A percentile compares a stretch with the other conserved stretches of the same genome.
phyloP scores from a whole-genome alignment of 1,140 invertebrate species.

The Platyura marginata region DNA sequence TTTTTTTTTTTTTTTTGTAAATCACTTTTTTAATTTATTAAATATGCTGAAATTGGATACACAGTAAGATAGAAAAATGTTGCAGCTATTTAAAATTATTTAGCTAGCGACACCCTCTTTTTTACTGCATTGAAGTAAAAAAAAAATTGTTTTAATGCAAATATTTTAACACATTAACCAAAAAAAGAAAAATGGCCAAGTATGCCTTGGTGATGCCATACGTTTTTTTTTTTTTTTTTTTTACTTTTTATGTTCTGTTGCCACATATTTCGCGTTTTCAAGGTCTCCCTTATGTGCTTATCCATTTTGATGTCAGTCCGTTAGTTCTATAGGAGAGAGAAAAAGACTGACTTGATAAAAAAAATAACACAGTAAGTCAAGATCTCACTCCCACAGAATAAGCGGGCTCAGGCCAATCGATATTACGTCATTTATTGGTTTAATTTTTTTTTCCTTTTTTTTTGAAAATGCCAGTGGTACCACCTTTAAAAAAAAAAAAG shows the following conservation, averaged over 20 bases:
- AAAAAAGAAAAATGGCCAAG: background rate
- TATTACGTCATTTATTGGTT: background rate
- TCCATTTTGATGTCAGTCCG: constrained; percentile 10
- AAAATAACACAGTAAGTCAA: constrained; percentile 21
- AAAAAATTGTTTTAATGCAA: background rate
- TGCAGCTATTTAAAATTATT: no score
- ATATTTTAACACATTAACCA: background rate
- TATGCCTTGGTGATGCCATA: background rate
- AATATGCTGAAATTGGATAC: no score
- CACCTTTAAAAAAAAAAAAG: no score
- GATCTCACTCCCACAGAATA: constrained; percentile 23
- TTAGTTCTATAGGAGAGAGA: constrained; percentile 27
- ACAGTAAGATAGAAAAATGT: no score
- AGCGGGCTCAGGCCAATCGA: background rate
- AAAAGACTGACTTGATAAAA: constrained; percentile 25
- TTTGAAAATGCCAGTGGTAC: no score
- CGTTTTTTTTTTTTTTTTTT: background rate
- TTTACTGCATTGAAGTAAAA: background rate
- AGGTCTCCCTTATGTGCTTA: background rate
- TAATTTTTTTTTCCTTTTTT: background rate
- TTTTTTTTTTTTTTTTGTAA: no score
- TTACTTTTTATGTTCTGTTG: background rate
- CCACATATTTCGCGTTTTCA: background rate
- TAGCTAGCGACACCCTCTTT: background rate
- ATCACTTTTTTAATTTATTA: no score